Percentiles rank a stretch among this genome's conserved stretches.
Evolutionary conservation across 1,140 invertebrate genomes (phyloP).

Genomic region (Drosophila bifasciata): DNA sequence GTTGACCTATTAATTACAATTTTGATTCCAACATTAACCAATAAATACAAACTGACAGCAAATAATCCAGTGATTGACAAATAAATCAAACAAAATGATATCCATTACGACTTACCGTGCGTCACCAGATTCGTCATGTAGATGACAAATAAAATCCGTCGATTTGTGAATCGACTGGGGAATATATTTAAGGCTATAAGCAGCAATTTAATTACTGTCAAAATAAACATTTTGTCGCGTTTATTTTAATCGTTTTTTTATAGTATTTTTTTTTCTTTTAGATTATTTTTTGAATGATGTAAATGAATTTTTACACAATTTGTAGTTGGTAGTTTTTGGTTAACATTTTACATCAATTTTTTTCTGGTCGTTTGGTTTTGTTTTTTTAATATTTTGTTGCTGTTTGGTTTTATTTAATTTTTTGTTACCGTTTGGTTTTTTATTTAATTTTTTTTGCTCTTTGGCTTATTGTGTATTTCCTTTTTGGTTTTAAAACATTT

Average conservation of each 20-base stretch:
- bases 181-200: slow-evolving; percentile 83
- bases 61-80: not conserved
- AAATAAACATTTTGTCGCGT: slow-evolving; percentile 79
- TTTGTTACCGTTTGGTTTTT: no score
- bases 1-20: no score
- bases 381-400: slow-evolving; percentile 15
- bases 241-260: slow-evolving; percentile 25
- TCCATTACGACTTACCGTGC: slow-evolving; percentile 67
- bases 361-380: slow-evolving; percentile 12
- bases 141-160: slow-evolving; percentile 82
- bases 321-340: slow-evolving; percentile 11
- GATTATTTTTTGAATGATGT: slow-evolving; percentile 26
- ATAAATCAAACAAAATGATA: not conserved
- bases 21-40: not conserved
- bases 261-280: slow-evolving; percentile 32
- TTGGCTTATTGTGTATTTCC: slow-evolving; percentile 20
- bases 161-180: slow-evolving; percentile 83
- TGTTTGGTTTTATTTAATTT: slow-evolving; percentile 65
- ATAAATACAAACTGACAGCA: not conserved
- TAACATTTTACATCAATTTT: slow-evolving; percentile 29
- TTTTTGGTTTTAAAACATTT: slow-evolving; percentile 57
- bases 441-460: slow-evolving; percentile 21
- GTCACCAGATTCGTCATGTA: slow-evolving; percentile 83
- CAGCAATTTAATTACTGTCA: slow-evolving; percentile 83
- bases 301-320: slow-evolving; percentile 48